Evolutionary conservation across 2,888 invertebrate species (phyloP).

Genomic region (Charanyca ferruginea): DNA sequence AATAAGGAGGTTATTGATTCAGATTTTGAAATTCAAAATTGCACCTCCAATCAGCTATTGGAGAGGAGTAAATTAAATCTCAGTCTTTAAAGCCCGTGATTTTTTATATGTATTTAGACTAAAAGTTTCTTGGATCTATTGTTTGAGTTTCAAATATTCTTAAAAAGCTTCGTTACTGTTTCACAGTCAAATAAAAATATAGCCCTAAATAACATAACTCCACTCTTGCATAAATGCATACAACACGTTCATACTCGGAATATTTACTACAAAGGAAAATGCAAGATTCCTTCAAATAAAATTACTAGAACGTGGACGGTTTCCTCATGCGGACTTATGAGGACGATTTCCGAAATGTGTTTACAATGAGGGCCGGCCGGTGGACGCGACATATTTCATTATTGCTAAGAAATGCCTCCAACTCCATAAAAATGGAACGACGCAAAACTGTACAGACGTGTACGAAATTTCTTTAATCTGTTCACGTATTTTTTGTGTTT

Average conservation of each 20-base stretch:
- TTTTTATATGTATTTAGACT: too few relatives aligned
- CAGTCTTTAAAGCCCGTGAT: too few relatives aligned
- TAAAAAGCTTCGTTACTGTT: not conserved
- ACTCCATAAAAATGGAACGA: constrained; percentile 81
- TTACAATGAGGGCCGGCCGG: constrained; percentile 85
- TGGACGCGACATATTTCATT: constrained; percentile 88
- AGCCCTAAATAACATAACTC: constrained; percentile 1
- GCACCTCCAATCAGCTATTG: too few relatives aligned
- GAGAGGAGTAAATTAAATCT: too few relatives aligned
- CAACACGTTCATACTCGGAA: constrained; percentile 51
- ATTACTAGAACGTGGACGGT: constrained; percentile 81
- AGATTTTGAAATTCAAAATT: too few relatives aligned
- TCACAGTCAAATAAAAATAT: not conserved
- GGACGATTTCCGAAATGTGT: constrained; percentile 88
- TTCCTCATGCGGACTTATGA: constrained; percentile 79
- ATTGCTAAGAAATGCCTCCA: constrained; percentile 83
- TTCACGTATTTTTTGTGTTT: not conserved
- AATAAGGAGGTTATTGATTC: too few relatives aligned
- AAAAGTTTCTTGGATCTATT: too few relatives aligned
- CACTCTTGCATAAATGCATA: constrained; percentile 17
- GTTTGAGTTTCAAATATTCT: too few relatives aligned
- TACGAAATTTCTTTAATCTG: constrained; percentile 33
- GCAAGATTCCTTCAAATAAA: constrained; percentile 75
- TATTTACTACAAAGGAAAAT: constrained; percentile 75
- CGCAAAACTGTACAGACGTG: constrained; percentile 77